Evolutionary conservation across 2,888 invertebrate species (phyloP).

Genomic region (Rhyacophila evoluta): DNA sequence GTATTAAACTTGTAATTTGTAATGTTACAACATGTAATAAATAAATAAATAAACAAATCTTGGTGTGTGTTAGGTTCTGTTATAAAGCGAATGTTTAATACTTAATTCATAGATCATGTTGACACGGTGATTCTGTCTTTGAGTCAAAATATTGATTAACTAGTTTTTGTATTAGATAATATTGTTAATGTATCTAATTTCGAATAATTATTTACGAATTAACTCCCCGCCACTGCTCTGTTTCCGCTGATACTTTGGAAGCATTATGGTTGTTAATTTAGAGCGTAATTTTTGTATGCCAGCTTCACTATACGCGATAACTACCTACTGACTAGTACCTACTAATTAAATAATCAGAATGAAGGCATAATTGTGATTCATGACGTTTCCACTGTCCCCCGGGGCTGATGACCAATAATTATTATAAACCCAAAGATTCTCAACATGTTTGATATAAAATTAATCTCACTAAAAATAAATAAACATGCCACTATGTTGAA

Average conservation of each 20-base stretch:
- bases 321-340: background rate
- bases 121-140: no score
- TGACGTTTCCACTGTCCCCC: constrained; percentile 12
- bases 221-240: background rate
- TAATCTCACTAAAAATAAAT: no score
- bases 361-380: constrained; percentile 22
- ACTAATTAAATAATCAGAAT: constrained; percentile 24
- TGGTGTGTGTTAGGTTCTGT: background rate
- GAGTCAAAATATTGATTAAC: no score
- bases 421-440: background rate
- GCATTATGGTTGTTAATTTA: background rate
- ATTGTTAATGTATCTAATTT: no score
- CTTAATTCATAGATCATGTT: no score
- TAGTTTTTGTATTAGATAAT: no score
- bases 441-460: background rate
- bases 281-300: background rate
- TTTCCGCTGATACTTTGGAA: background rate
- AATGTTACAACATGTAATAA: no score
- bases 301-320: background rate
- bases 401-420: constrained; percentile 22
- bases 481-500: no score
- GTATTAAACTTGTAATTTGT: background rate
- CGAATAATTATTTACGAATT: background rate
- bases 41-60: background rate
- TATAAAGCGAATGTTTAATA: no score